Evolutionary conservation across 1,140 invertebrate genomes (phyloP).

Genomic region (Uloborus diversus): DNA sequence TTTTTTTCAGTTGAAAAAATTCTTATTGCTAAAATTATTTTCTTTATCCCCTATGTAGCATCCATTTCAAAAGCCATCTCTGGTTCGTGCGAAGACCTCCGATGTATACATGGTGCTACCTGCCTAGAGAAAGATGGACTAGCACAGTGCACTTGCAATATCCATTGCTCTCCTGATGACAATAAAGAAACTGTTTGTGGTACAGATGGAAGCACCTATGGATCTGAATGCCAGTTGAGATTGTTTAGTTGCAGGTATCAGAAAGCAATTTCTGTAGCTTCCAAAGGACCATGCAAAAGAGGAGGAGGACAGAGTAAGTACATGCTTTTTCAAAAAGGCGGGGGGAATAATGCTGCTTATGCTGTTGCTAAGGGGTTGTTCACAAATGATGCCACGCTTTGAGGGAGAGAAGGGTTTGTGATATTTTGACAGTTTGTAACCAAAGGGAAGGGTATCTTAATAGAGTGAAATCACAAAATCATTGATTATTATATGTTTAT

Average conservation of each 20-base stretch:
- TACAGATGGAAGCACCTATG: slow-evolving; percentile 83
- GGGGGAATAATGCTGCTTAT: too few relatives aligned
- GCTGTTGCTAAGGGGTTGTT: too few relatives aligned
- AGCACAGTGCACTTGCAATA: slow-evolving; percentile 73
- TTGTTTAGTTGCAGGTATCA: slow-evolving; percentile 81
- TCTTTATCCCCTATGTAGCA: slow-evolving; percentile 5
- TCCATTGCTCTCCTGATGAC: slow-evolving; percentile 1
- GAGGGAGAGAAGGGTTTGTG: too few relatives aligned
- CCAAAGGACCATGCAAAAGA: slow-evolving; percentile 73
- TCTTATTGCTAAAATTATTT: too few relatives aligned
- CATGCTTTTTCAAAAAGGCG: too few relatives aligned
- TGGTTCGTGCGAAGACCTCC: slow-evolving; percentile 77
- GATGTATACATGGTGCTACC: slow-evolving; percentile 82
- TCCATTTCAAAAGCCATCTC: slow-evolving; percentile 65
- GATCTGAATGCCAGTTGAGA: slow-evolving; percentile 77
- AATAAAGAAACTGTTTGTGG: slow-evolving; percentile 69
- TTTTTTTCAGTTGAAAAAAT: too few relatives aligned
- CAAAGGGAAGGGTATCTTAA: too few relatives aligned
- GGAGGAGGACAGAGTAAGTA: slow-evolving; percentile 40
- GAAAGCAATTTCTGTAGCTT: slow-evolving; percentile 81
- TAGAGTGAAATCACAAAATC: too few relatives aligned
- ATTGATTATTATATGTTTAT: too few relatives aligned
- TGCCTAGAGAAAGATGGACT: slow-evolving; percentile 77
- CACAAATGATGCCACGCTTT: too few relatives aligned
- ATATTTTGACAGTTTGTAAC: too few relatives aligned